Evolutionary conservation across 2,113 vertebrate species (phyloP), one percentile per base, ranked within the genome.

Genomic region (Sardina pilchardus): DNA sequence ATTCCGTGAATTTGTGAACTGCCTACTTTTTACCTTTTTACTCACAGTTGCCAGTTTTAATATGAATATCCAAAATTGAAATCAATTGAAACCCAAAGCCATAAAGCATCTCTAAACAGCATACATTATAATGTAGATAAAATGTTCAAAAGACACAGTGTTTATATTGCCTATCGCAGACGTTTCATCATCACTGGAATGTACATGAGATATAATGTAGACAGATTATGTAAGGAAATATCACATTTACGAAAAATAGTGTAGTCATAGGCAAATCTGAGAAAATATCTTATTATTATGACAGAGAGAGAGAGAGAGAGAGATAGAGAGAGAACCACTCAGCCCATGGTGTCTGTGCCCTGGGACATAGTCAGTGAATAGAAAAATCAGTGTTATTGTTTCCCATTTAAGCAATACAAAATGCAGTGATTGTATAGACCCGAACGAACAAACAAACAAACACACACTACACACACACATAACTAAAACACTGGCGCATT

Each of bases 41-140:
- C 21, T 36, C 71, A 71, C 17, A 36, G 26, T 71, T 71, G n/a
- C 53, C 81, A 90, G 90, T 91, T 88, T 86, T 87, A 90, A 83
- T 44, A 56, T 56, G 19, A 80, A 83, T 83, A 88, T 88, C 16
- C 5, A 83, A 82, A 47, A 80, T 45, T 19, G 84, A 67, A 81
- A 24, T 6, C 86, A 50, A 88, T 86, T 87, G n/a, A 47, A 75
- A 88, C 87, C 87, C 39, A 88, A 93, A 94, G 92, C 91, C 90
- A 93, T 92, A 85, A 19, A 36, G 48, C 86, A 67, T 50, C 14
- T 39, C 47, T 81, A 82, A 2, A 82, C 87, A 86, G 78, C 83
- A 89, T 82, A 91, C 87, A 88, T 91, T 89, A 87, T 80, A 88
- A 90, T 89, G 90, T 84, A 82, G 87, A 89, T 91, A 89, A 50